These are phyloP conservation scores for Dicranocentrus wangi DNA, from an alignment of 2,888 invertebrate species.

Conservation along the genomic window DNA sequence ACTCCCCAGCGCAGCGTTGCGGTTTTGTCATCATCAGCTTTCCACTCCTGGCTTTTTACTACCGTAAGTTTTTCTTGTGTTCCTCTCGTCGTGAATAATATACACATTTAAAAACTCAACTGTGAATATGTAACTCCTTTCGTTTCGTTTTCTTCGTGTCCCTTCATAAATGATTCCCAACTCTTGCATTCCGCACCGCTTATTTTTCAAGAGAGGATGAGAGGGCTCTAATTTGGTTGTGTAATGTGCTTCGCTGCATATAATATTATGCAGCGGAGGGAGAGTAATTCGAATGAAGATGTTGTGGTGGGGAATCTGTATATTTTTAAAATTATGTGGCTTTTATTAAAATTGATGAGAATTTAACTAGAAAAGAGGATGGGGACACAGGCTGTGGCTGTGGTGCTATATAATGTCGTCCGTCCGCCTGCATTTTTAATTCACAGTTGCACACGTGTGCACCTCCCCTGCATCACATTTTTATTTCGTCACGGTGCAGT, in stretches of 20 bases:
- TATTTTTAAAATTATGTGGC: conserved; percentile 28
- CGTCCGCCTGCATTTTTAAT: background rate
- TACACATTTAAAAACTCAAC: too few species aligned
- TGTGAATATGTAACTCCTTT: too few species aligned
- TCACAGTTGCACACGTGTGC: conserved; percentile 12
- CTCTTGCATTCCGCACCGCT: too few species aligned
- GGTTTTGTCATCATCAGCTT: conserved; percentile 25
- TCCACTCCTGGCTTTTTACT: background rate
- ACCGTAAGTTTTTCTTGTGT: background rate
- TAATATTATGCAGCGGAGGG: background rate
- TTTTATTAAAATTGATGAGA: conserved; percentile 34
- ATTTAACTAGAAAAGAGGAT: background rate
- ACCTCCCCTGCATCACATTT: background rate
- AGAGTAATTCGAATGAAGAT: background rate
- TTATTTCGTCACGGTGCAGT: too few species aligned
- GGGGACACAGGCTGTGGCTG: background rate
- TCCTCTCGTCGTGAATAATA: background rate
- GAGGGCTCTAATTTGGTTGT: too few species aligned
- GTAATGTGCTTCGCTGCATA: too few species aligned
- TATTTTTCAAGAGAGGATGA: too few species aligned
- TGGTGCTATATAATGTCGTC: too few species aligned
- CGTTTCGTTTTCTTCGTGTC: too few species aligned
- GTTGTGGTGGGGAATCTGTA: background rate
- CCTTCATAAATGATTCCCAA: too few species aligned
- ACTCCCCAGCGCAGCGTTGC: background rate